Conservation (phyloP, 2,888 invertebrate genomes). For the Kuschelorhynchus macadamiae region DNA sequence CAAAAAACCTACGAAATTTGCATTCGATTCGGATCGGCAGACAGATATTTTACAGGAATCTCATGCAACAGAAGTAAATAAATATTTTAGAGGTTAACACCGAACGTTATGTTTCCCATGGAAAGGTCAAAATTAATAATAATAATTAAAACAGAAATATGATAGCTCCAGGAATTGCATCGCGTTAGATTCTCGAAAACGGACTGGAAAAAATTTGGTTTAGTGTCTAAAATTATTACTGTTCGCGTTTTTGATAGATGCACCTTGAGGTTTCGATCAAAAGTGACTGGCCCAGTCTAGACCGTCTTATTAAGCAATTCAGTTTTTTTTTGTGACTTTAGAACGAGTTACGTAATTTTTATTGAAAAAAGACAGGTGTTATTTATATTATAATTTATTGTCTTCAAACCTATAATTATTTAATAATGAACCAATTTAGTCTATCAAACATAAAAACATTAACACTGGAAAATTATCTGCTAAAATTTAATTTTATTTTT, state of each 20-base stretch:
- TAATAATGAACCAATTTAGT: too few relatives aligned
- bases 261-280: constrained; percentile 33
- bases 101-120: constrained; percentile 23
- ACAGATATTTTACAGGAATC: constrained; percentile 31
- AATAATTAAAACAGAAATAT: constrained; percentile 43
- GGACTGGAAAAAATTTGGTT: constrained; percentile 13
- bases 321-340: constrained; percentile 15
- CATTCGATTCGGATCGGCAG: constrained; percentile 29
- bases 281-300: constrained; percentile 33
- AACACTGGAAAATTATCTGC: too few relatives aligned
- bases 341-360: constrained; percentile 3
- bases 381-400: constrained; percentile 20
- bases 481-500: too few relatives aligned
- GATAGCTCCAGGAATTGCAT: constrained; percentile 36
- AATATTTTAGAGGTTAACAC: constrained; percentile 34
- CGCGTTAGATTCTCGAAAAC: constrained; percentile 25
- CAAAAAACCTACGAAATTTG: constrained; percentile 16
- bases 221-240: constrained; percentile 32
- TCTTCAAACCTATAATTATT: constrained; percentile 29
- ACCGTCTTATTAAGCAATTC: constrained; percentile 28
- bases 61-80: constrained; percentile 31
- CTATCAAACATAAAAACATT: too few relatives aligned
- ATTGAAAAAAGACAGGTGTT: constrained; percentile 9
- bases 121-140: constrained; percentile 45
- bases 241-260: constrained; percentile 27